Base-by-base conservation (phyloP, 2,888 invertebrate species). In the Brachyopa scutellaris region DNA sequence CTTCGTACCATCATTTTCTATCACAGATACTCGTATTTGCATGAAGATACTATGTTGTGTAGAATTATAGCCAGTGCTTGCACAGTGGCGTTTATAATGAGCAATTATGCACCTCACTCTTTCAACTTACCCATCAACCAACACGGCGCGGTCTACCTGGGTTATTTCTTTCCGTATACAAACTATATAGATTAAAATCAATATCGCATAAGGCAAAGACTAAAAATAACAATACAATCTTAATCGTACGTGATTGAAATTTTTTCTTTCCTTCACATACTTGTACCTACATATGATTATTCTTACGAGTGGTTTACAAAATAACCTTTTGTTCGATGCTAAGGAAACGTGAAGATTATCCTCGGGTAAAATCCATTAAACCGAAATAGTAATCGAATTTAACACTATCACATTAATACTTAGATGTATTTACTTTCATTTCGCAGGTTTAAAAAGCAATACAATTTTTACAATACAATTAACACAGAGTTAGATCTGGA, bases 291-390 rank as follows among this genome's bases (percentile, higher is more conserved):
- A n/a, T n/a, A n/a, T 36, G 53, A 36, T 53, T n/a, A 21, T 19
- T 42, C 42, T 42, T 13, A 36, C n/a, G n/a, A n/a, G n/a, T n/a
- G n/a, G 33, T 13, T 53, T 53, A 36, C 53, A 53, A 53, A 11
- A n/a, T 40, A 19, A 19, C n/a, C 19, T 19, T 42, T 21, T 21
- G n/a, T 21, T 42, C n/a, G 42, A 19, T n/a, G 19, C n/a, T 42
- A 21, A 19, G 21, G n/a, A 38, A 33, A 33, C 33, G 5, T 51
- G 5, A 51, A 7, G 42, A 21, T 21, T 21, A 42, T 21, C 21
- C 19, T 21, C n/a, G 19, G 13, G 23, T n/a, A n/a, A 26, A 6
- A 11, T n/a, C 2, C 21, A 36, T 17, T 7, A n/a, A 51, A 31
- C 15, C 4, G 21, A 21, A 36, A n/a, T n/a, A n/a, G n/a, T n/a